Evolutionary conservation across 2,797 vertebrate species (phyloP).

Genomic region (Tamandua tetradactyla): DNA sequence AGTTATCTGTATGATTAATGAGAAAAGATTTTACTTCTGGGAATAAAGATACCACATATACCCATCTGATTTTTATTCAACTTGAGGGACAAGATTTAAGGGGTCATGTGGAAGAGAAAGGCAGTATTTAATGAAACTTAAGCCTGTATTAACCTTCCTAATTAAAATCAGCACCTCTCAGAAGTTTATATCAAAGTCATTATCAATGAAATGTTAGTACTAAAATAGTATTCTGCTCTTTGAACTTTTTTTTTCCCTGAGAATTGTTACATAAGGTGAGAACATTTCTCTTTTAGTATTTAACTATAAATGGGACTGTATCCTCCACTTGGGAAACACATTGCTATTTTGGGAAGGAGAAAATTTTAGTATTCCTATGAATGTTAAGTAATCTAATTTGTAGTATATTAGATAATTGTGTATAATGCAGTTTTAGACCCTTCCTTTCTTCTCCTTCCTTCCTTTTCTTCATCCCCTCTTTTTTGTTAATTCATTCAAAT

Average conservation of each 20-base stretch:
- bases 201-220: neutral
- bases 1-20: neutral
- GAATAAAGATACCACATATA: neutral
- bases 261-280: neutral
- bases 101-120: conserved; percentile 5
- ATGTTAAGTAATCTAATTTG: neutral
- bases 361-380: neutral
- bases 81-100: conserved; percentile 3
- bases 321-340: neutral
- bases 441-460: neutral
- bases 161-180: conserved; percentile 46
- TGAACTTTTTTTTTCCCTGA: neutral
- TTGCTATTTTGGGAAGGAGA: neutral
- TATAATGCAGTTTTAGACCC: neutral
- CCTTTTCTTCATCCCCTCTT: neutral
- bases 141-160: conserved; percentile 39
- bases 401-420: neutral
- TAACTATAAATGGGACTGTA: neutral
- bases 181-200: conserved; percentile 35
- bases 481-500: neutral
- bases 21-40: neutral
- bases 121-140: conserved; percentile 5
- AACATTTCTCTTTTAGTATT: neutral
- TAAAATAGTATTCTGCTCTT: neutral
- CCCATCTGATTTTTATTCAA: conserved; percentile 1